These are phyloP conservation scores for Ganaspis brasiliensis DNA, from an alignment of 2,888 invertebrate species.

Conservation along the genomic window DNA sequence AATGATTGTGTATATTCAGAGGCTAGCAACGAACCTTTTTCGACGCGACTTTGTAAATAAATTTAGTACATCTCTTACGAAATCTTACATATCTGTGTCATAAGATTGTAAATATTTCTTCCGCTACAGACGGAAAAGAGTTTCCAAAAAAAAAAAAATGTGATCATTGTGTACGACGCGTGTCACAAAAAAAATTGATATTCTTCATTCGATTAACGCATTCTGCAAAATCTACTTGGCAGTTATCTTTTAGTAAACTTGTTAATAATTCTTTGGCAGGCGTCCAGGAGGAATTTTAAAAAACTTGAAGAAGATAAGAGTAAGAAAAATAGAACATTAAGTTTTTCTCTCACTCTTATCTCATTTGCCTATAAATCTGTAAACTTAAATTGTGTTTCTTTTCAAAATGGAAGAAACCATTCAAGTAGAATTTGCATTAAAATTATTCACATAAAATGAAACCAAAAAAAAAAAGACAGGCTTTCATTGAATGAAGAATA, in stretches of 20 bases:
- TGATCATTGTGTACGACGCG: slow-evolving; percentile 16
- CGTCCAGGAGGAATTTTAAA: too few relatives aligned
- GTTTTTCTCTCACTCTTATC: too few relatives aligned
- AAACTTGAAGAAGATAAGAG: too few relatives aligned
- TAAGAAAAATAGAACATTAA: too few relatives aligned
- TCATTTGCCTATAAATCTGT: too few relatives aligned
- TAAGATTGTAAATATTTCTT: slow-evolving; percentile 65
- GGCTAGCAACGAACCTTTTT: slow-evolving; percentile 24
- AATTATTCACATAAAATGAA: too few relatives aligned
- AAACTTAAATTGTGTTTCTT: too few relatives aligned
- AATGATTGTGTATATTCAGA: slow-evolving; percentile 36
- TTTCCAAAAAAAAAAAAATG: slow-evolving; percentile 22
- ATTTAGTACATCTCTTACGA: slow-evolving; percentile 61
- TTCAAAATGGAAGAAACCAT: too few relatives aligned
- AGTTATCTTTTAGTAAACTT: too few relatives aligned
- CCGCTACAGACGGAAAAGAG: slow-evolving; percentile 45
- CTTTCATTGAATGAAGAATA: background rate
- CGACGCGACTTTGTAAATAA: slow-evolving; percentile 36
- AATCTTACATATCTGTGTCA: slow-evolving; percentile 71
- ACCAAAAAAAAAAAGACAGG: background rate
- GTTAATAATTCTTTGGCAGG: too few relatives aligned
- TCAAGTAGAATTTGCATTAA: too few relatives aligned
- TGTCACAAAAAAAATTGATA: background rate
- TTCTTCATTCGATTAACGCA: slow-evolving; percentile 10
- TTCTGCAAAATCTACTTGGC: background rate